Percentiles rank a stretch among this genome's conserved stretches.
These are phyloP conservation scores for Chaenogobius annularis DNA, from an alignment of 2,113 vertebrate genomes.

Conservation along the genomic window DNA sequence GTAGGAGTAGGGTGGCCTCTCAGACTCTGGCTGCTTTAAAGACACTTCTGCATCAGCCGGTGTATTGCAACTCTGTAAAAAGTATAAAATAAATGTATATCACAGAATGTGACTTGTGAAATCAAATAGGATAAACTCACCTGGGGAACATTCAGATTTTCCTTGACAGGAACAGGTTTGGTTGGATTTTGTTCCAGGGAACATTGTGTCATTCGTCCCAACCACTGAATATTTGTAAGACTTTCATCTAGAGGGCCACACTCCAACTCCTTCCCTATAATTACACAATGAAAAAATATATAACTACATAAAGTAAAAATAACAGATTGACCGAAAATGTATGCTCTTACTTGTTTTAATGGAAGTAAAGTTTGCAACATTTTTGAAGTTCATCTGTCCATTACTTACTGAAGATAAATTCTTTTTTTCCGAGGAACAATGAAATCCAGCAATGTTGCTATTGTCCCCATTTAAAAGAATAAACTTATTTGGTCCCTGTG, in stretches of 20 bases:
- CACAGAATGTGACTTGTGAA: background rate
- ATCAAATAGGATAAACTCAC: conserved; percentile 56
- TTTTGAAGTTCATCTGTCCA: background rate
- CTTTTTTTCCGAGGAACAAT: conserved; percentile 5
- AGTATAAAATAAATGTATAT: background rate
- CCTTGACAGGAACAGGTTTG: conserved; percentile 71
- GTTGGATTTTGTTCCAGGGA: conserved; percentile 66
- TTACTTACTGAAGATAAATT: background rate
- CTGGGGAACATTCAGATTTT: conserved; percentile 73
- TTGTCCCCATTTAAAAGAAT: conserved; percentile 84
- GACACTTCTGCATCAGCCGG: conserved; percentile 4
- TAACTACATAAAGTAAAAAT: background rate
- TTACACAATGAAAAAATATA: conserved; percentile 24
- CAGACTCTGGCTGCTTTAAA: conserved; percentile 69
- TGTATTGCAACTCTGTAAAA: conserved; percentile 6
- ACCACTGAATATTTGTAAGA: conserved; percentile 91
- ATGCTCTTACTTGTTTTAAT: conserved; percentile 51
- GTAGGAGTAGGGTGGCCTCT: conserved; percentile 94
- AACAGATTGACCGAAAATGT: background rate
- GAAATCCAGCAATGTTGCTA: conserved; percentile 17
- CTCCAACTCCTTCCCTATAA: conserved; percentile 74
- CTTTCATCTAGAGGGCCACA: conserved; percentile 80
- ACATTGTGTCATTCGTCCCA: conserved; percentile 83
- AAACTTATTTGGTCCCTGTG: conserved; percentile 88
- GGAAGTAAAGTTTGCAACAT: conserved; percentile 34